phyloP scores from a whole-genome alignment of 2,797 vertebrate genomes.

The Onychomys arenicola region DNA sequence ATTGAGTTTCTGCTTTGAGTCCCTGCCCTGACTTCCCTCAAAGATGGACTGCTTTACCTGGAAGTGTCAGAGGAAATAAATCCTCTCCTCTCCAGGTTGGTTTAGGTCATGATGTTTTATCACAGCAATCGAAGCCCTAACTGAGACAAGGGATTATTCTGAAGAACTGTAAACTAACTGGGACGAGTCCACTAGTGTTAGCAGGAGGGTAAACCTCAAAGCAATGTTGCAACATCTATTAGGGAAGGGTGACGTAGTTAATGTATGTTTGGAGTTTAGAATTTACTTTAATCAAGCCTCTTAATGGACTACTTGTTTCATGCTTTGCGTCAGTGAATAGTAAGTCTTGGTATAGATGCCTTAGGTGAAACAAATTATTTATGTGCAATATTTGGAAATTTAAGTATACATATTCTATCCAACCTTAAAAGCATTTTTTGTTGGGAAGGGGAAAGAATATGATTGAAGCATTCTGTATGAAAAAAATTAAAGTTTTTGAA shows the following conservation, averaged over 20 bases:
- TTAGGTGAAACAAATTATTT: conserved; percentile 50
- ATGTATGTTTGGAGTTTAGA: conserved; percentile 34
- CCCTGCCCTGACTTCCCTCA: neutral
- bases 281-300: conserved; percentile 64
- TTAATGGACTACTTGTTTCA: conserved; percentile 70
- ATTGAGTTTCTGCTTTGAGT: neutral
- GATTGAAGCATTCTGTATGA: too few relatives aligned
- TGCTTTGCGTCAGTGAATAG: conserved; percentile 42
- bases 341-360: neutral
- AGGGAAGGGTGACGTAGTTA: conserved; percentile 54
- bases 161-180: neutral
- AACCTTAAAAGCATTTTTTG: conserved; percentile 32
- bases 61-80: neutral
- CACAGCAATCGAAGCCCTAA: neutral
- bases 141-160: neutral
- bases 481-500: neutral
- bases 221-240: conserved; percentile 60
- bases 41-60: neutral
- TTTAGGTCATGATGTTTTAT: neutral
- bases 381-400: conserved; percentile 24
- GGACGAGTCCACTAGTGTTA: neutral
- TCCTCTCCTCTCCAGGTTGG: neutral
- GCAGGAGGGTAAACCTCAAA: conserved; percentile 48
- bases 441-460: neutral
- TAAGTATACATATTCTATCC: conserved; percentile 62